These are phyloP conservation scores for Ploceus nigricollis DNA, from an alignment of 2,113 vertebrate species.

Conservation along the genomic window DNA sequence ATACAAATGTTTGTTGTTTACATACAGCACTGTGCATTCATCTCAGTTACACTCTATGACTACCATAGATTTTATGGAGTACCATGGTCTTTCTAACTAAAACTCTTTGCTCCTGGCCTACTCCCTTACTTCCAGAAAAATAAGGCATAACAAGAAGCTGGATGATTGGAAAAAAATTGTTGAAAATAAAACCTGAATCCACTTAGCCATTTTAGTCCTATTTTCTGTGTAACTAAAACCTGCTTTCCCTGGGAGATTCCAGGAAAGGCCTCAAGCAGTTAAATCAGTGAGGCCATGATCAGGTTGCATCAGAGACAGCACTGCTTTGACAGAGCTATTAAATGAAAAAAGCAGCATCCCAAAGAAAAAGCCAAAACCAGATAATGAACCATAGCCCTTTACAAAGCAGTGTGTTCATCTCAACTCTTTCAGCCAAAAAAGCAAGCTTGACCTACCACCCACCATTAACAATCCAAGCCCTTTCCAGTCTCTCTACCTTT, in stretches of 20 bases:
- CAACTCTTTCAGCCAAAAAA: not conserved
- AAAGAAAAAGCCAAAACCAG: not conserved
- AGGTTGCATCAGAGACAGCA: not conserved
- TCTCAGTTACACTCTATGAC: not conserved
- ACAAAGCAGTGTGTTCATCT: not conserved
- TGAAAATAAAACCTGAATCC: not conserved
- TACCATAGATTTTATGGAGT: not conserved
- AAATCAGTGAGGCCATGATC: not conserved
- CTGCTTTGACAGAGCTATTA: not conserved
- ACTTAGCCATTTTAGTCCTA: not conserved
- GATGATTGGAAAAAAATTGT: rapidly evolving
- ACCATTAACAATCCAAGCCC: not conserved
- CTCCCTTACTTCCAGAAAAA: not conserved
- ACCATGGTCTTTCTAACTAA: not conserved
- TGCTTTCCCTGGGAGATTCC: not conserved
- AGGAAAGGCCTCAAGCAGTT: not conserved
- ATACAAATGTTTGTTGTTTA: not conserved
- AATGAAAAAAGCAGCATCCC: not conserved
- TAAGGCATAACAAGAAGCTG: not conserved
- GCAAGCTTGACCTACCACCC: not conserved
- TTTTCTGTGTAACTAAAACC: not conserved
- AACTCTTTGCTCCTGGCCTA: not conserved
- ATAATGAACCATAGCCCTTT: not conserved
- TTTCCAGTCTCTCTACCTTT: not conserved
- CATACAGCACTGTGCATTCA: not conserved